Percentiles rank a stretch among this genome's conserved stretches.
phyloP scores from a whole-genome alignment of 2,888 invertebrate genomes.

The Rhamnusium bicolor region DNA sequence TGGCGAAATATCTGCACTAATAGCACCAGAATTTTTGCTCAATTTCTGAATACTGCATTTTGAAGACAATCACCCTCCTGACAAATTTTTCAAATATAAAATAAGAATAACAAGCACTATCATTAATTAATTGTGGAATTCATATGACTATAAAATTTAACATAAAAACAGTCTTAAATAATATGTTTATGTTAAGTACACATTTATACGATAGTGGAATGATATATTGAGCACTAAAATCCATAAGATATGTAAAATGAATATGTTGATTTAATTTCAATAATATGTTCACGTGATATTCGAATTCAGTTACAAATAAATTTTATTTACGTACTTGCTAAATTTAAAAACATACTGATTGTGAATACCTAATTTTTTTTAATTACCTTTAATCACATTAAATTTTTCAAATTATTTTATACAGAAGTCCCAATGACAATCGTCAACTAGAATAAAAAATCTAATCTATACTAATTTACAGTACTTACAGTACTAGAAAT shows the following conservation, averaged over 20 bases:
- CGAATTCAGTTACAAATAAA: neutral
- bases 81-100: no score
- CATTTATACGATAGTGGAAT: conserved; percentile 20
- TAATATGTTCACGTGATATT: conserved; percentile 1
- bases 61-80: no score
- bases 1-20: no score
- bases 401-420: conserved; percentile 7
- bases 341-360: neutral
- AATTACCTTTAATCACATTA: neutral
- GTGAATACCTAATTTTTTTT: neutral
- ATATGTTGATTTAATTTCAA: conserved; percentile 15
- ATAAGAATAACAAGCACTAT: neutral
- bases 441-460: conserved; percentile 1
- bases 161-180: conserved; percentile 28
- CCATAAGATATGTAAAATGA: conserved; percentile 24
- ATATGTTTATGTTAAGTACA: conserved; percentile 24
- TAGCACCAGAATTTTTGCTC: no score
- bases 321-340: neutral
- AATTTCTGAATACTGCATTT: no score
- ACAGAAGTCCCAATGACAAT: neutral
- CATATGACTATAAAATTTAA: conserved; percentile 8
- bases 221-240: conserved; percentile 33
- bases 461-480: neutral
- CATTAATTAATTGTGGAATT: neutral
- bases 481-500: neutral